phyloP scores from a whole-genome alignment of 1,140 invertebrate genomes.

The Melipona quadrifasciata region DNA sequence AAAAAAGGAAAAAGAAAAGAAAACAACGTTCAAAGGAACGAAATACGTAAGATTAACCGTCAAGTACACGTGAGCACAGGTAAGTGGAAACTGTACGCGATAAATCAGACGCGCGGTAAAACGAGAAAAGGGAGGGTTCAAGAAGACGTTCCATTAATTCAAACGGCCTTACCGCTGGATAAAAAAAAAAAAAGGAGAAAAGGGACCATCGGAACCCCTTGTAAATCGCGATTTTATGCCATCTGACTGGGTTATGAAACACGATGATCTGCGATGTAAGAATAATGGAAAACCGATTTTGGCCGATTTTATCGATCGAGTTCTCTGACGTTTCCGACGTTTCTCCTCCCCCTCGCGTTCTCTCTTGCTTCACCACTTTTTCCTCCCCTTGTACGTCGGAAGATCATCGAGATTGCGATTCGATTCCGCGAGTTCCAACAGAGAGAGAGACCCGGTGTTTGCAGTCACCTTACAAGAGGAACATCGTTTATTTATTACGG shows the following conservation, averaged over 20 bases:
- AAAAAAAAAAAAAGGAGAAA: no score
- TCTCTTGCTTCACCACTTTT: neutral
- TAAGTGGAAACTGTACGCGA: neutral
- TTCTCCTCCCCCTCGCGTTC: neutral
- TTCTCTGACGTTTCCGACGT: neutral
- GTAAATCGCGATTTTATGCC: constrained; percentile 11
- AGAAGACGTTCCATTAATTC: neutral
- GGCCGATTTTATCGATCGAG: neutral
- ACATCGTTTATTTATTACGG: constrained; percentile 27
- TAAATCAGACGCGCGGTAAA: neutral
- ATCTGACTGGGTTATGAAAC: neutral
- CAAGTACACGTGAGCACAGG: no score
- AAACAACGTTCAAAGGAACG: no score
- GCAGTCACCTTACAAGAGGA: neutral
- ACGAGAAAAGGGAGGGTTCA: neutral
- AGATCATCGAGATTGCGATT: constrained; percentile 9
- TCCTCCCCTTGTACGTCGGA: neutral
- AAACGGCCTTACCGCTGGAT: neutral
- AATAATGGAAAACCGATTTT: neutral
- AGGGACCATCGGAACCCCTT: neutral
- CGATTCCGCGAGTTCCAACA: constrained; percentile 13
- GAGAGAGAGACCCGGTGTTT: neutral
- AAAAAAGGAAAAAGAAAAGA: no score
- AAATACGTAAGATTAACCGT: no score
- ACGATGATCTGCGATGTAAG: no score